A percentile compares a stretch with the other conserved stretches of the same genome.
Evolutionary conservation across 2,797 vertebrate species (phyloP).

Genomic region (Takifugu ocellatus): DNA sequence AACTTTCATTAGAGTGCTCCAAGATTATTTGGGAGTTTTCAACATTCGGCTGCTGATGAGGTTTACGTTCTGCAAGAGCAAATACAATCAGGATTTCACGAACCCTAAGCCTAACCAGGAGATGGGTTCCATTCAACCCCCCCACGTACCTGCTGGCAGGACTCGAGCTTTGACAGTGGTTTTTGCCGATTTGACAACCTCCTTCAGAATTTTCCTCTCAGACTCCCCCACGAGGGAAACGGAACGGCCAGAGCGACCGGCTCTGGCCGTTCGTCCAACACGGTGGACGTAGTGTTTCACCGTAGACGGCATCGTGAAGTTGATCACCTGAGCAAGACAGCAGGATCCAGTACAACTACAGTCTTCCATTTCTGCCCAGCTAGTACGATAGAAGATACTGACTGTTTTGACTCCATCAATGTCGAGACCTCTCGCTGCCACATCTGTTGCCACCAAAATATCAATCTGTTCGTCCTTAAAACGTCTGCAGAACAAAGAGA

Average conservation of each 20-base stretch:
- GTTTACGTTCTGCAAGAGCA: too few species aligned
- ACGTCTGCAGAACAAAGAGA: conserved; percentile 69
- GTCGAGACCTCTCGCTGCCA: conserved; percentile 93
- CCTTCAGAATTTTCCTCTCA: conserved; percentile 92
- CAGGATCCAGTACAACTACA: neutral
- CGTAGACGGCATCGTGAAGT: conserved; percentile 98
- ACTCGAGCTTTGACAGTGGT: conserved; percentile 88
- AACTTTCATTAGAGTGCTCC: too few species aligned
- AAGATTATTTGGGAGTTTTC: too few species aligned
- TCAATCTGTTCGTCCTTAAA: conserved; percentile 99
- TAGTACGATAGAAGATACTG: neutral
- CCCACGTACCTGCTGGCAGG: conserved; percentile 83
- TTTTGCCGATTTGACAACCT: conserved; percentile 89
- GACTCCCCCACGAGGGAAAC: conserved; percentile 93
- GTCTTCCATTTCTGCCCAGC: neutral
- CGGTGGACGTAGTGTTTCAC: conserved; percentile 94
- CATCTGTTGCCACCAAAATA: conserved; percentile 93
- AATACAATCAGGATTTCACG: too few species aligned
- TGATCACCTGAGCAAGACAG: conserved; percentile 83
- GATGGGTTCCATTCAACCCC: too few species aligned
- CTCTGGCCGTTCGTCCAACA: conserved; percentile 90
- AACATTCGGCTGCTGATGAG: too few species aligned
- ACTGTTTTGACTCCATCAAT: conserved; percentile 97
- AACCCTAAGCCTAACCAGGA: neutral
- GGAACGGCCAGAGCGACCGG: conserved; percentile 87